Percentiles rank a stretch among this genome's conserved stretches.
phyloP scores from a whole-genome alignment of 1,140 invertebrate genomes.

The Battus philenor region DNA sequence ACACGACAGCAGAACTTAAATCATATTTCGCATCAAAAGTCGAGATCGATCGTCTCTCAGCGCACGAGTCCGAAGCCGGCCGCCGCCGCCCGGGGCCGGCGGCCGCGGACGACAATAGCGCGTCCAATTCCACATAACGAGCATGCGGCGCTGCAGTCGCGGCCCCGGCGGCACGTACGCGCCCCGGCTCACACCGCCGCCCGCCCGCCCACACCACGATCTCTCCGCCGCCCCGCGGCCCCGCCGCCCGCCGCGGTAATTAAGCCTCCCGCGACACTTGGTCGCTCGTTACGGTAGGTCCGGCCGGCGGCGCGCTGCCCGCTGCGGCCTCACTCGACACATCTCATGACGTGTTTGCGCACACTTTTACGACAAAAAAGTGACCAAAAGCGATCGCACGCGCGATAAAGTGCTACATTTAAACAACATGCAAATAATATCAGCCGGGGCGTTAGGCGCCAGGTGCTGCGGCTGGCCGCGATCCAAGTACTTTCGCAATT shows the following conservation, averaged over 20 bases:
- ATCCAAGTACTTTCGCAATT: too few species aligned
- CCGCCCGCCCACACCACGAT: not conserved
- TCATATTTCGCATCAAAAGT: too few species aligned
- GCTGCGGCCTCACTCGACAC: not conserved
- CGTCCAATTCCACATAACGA: conserved; percentile 10
- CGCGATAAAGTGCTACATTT: too few species aligned
- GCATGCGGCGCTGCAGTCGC: conserved; percentile 5
- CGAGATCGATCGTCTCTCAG: too few species aligned
- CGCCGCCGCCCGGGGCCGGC: too few species aligned
- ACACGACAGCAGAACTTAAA: too few species aligned
- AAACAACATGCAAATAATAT: too few species aligned
- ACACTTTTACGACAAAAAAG: too few species aligned
- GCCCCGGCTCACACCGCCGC: not conserved
- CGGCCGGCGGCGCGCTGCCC: conserved; percentile 18
- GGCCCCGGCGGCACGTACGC: not conserved
- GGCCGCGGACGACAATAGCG: conserved; percentile 4
- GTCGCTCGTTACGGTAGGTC: conserved; percentile 51
- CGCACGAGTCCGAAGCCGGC: too few species aligned
- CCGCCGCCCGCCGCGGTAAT: conserved; percentile 25
- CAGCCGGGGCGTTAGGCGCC: too few species aligned
- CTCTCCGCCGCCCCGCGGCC: not conserved
- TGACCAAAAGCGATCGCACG: too few species aligned
- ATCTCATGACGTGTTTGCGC: not conserved
- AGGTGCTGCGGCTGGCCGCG: too few species aligned
- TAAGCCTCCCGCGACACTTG: conserved; percentile 44